Base-by-base conservation (phyloP, 2,888 invertebrate genomes). In the Osedax fenrisi region DNA sequence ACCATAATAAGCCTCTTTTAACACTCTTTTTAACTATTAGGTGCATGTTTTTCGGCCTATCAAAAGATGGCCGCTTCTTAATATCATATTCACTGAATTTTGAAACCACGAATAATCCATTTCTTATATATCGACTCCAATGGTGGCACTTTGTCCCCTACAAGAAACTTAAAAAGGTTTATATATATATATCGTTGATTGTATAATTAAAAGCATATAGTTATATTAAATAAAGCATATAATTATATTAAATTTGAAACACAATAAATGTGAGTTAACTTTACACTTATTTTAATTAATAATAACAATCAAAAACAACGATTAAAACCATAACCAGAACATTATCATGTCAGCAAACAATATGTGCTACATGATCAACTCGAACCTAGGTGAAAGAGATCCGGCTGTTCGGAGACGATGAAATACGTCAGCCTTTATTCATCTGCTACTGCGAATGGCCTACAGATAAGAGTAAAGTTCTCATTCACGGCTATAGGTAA, bases 31-130 rank as follows among this genome's bases (percentile, higher is more conserved):
- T n/a, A n/a, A n/a, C n/a, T n/a, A n/a, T n/a, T n/a, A 92, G 92
- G 78, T 93, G 94, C 84, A 89, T 94, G 78, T 92, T 92, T 83
- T 91, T 95, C 90, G 95, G 95, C 3, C 90, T 94, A 82, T 92
- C 92, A n/a, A 90, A 92, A 80, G 94, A 94, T 84, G 94, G 94
- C 17, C 91, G 92, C 85, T 94, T 90, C 86, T 88, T 95, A 78
- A 87, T 95, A 79, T 94, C 94, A 78, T 94, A 93, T 85, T 92
- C 91, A 0, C 86, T 86, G 77, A 86, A 87, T 78, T 79, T 83
- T 79, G 83, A 83, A 66, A 81, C 82, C 76, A 80, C 82, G 26
- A 80, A 81, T 17, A 80, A 80, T 70, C 83, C 82, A 27, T 80
- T 81, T 73, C 81, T 84, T 78, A 80, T 82, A 68, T 88, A 90